Percentiles rank a stretch among this genome's conserved stretches.
phyloP scores from a whole-genome alignment of 2,113 vertebrate species.

The Vanacampus margaritifer region DNA sequence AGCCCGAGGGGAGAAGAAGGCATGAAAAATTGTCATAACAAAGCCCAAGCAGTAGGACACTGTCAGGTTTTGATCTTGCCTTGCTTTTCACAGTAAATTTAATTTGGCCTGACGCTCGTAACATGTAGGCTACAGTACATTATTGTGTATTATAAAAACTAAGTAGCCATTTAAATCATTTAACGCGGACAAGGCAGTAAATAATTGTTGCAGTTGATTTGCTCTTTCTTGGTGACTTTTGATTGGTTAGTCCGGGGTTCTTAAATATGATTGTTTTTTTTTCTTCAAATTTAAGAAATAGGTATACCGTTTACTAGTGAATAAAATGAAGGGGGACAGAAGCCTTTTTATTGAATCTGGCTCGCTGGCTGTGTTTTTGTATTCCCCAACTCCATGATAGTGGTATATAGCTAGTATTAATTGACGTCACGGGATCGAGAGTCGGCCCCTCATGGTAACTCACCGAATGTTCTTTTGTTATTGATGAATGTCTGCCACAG shows the following conservation, averaged over 20 bases:
- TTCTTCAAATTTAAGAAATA: too few relatives aligned
- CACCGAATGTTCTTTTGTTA: too few relatives aligned
- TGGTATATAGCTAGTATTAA: too few relatives aligned
- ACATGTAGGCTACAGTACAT: neutral
- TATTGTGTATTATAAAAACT: constrained; percentile 9
- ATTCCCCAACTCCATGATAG: too few relatives aligned
- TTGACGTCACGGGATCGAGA: too few relatives aligned
- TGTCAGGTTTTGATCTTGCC: constrained; percentile 35
- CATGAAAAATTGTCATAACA: constrained; percentile 26
- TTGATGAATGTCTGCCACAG: too few relatives aligned
- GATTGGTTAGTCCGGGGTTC: neutral
- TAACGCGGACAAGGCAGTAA: constrained; percentile 10
- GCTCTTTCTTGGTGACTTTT: constrained; percentile 16
- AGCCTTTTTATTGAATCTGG: too few relatives aligned
- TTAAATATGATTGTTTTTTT: too few relatives aligned
- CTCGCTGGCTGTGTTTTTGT: too few relatives aligned
- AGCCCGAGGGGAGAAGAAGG: constrained; percentile 41
- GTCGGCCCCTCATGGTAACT: too few relatives aligned
- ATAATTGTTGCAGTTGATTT: constrained; percentile 4
- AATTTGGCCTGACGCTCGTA: constrained; percentile 10
- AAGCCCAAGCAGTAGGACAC: constrained; percentile 15
- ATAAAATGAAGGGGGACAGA: too few relatives aligned
- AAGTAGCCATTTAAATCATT: constrained; percentile 12
- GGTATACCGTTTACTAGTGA: too few relatives aligned
- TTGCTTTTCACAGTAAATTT: constrained; percentile 34